Evolutionary conservation across 2,113 vertebrate genomes (phyloP), one percentile per base, ranked within the genome.

Genomic region (Prunella himalayana): DNA sequence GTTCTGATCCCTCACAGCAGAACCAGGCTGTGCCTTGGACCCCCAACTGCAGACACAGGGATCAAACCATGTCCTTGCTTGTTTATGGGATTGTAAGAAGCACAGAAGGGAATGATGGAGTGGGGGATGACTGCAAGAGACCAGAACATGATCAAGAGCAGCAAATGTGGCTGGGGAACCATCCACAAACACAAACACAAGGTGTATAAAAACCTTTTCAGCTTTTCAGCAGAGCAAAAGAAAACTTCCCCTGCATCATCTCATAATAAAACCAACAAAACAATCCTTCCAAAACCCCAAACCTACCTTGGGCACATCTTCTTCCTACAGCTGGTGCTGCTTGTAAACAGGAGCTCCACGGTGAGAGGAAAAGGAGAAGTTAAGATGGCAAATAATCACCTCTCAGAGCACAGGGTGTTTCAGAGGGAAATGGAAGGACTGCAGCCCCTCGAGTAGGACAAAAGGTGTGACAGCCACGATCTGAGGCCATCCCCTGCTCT

Each of bases 11-110:
- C 13, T 75, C 4, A 11, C 11, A 39, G 45, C 6, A 7, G 14
- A 25, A 31, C 45, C 18, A 3, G 23, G 39, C 15, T 23, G 25
- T 60, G 44, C 33, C 47, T 45, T 13, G 9, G 24, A 35, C 19
- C 39, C 24, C 42, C 42, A 44, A 23, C 23, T 60, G 15, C 14
- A 54, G 20, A 28, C 44, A 20, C 14, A n/a, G 31, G 4, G 5
- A 35, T 28, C 30, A 15, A 44, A 47, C 35, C 9, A 2, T 0
- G 1, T 7, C 31, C 37, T 68, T 18, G 3, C 33, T 17, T 44
- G 12, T 5, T 1, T 21, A 13, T n/a, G 19, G 0, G 0, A 24
- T 2, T 17, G 4, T 7, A 50, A 44, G 39, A 41, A 64, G 22
- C 23, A 41, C 30, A n/a, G 44, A 54, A 82, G 14, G 9, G 8